Evolutionary conservation across 2,888 invertebrate species (phyloP), one percentile per base, ranked within the genome.

Genomic region (Tholera decimalis): DNA sequence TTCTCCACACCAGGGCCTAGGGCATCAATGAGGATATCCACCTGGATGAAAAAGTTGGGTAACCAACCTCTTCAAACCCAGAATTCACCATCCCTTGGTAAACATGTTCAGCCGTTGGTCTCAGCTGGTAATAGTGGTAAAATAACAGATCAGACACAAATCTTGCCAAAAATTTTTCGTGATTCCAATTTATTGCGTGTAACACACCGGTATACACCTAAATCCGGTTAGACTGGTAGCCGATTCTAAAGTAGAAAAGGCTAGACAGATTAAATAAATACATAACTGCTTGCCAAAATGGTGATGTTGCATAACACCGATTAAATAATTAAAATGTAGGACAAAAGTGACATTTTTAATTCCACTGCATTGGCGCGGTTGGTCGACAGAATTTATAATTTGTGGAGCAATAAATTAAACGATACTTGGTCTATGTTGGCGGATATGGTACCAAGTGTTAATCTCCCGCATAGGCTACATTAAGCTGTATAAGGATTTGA

Each of bases 281-380:
- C 55, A 73, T 75, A 71, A 62, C 54, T 56, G 58, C 54, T 13
- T 37, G 69, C 65, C 67, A 65, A 83, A 72, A 65, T 73, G 73
- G 79, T 35, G 33, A 56, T 22, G 63, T 88, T 88, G 85, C 77
- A 66, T 84, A 87, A 88, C 66, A 62, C 44, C 15, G 18, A 51
- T 71, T 74, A 72, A 81, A 82, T 82, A 81, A 77, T 78, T 77
- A 62, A 73, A 75, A 85, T 75, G 73, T 79, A 62, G 80, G 74
- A 69, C 84, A 47, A 28, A 41, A 51, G 65, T 81, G 70, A 77
- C 72, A 83, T 72, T 77, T 51, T 66, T 61, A 39, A 66, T 63
- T 58, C 46, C 8, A 66, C 15, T 66, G 33, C 24, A 54, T 50
- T 47, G 74, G 20, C 62, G 60, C 54, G 49, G 72, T 53, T 73